Percentiles rank a stretch among this genome's conserved stretches.
Conservation (phyloP, 2,888 invertebrate genomes). For the Apotomis betuletana region DNA sequence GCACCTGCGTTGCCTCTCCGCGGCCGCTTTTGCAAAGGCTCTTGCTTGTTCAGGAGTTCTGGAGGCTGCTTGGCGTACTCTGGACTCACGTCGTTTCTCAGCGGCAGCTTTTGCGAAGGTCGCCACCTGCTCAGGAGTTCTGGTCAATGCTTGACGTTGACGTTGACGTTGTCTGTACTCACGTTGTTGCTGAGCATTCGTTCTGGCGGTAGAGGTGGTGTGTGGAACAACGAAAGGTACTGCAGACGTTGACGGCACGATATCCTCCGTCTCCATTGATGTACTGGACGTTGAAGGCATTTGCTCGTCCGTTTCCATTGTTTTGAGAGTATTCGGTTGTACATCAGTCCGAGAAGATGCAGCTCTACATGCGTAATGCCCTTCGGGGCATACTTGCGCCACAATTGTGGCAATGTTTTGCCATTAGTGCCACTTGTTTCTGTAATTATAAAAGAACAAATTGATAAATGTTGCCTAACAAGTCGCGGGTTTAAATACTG, state of each 20-base stretch:
- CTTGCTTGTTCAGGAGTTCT: constrained; percentile 47
- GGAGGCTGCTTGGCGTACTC: constrained; percentile 45
- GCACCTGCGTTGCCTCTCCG: constrained; percentile 49
- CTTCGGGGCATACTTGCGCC: too few relatives aligned
- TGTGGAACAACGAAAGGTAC: constrained; percentile 48
- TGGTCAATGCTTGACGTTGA: constrained; percentile 44
- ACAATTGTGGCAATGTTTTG: too few relatives aligned
- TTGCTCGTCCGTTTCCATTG: too few relatives aligned
- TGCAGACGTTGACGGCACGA: constrained; percentile 45
- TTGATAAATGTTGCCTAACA: too few relatives aligned
- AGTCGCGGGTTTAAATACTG: too few relatives aligned
- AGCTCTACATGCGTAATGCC: too few relatives aligned
- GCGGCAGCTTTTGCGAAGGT: constrained; percentile 36
- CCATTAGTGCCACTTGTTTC: too few relatives aligned
- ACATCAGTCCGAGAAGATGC: too few relatives aligned
- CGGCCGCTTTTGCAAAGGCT: constrained; percentile 48
- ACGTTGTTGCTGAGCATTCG: constrained; percentile 44
- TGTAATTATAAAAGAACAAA: too few relatives aligned
- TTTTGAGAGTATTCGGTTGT: too few relatives aligned
- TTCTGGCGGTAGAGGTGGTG: constrained; percentile 45
- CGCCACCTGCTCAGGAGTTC: constrained; percentile 47
- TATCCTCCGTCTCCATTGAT: too few relatives aligned
- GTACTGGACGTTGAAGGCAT: too few relatives aligned
- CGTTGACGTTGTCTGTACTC: constrained; percentile 47
- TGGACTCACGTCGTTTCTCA: constrained; percentile 46